Percentiles rank a stretch among this genome's conserved stretches.
These are phyloP conservation scores for Trichonephila clavipes DNA, from an alignment of 1,140 invertebrate genomes.

Conservation along the genomic window DNA sequence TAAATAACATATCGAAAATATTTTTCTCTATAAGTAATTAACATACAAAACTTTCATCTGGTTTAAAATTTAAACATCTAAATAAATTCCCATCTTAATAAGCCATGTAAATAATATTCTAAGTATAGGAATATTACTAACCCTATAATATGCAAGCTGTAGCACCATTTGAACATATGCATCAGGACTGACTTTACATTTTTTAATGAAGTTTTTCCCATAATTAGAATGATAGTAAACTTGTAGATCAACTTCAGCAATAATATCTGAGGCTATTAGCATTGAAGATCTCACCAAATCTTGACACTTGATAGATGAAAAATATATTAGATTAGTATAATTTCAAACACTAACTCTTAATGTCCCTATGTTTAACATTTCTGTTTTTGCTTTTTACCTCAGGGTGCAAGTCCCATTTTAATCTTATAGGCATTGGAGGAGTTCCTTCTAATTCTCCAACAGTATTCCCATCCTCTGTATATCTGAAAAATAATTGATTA, in stretches of 20 bases:
- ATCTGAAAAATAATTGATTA: conserved; percentile 59
- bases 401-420: conserved; percentile 90
- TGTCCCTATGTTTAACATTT: background rate
- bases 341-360: background rate
- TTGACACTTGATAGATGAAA: conserved; percentile 81
- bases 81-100: too few species aligned
- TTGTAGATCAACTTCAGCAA: conserved; percentile 92
- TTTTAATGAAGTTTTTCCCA: conserved; percentile 98
- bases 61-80: too few species aligned
- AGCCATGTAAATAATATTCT: too few species aligned
- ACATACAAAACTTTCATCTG: too few species aligned
- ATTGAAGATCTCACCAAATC: conserved; percentile 84
- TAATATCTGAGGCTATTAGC: conserved; percentile 83
- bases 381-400: conserved; percentile 79
- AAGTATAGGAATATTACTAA: conserved; percentile 79
- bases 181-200: conserved; percentile 94
- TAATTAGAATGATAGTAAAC: conserved; percentile 91
- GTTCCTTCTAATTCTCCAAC: conserved; percentile 85
- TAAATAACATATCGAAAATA: too few species aligned
- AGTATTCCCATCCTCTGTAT: conserved; percentile 78
- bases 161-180: conserved; percentile 97
- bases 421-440: conserved; percentile 89
- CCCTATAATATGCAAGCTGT: conserved; percentile 94
- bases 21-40: too few species aligned
- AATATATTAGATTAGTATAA: background rate